Conservation (phyloP, 2,888 invertebrate genomes). For the Caenorhabditis sp. region DNA sequence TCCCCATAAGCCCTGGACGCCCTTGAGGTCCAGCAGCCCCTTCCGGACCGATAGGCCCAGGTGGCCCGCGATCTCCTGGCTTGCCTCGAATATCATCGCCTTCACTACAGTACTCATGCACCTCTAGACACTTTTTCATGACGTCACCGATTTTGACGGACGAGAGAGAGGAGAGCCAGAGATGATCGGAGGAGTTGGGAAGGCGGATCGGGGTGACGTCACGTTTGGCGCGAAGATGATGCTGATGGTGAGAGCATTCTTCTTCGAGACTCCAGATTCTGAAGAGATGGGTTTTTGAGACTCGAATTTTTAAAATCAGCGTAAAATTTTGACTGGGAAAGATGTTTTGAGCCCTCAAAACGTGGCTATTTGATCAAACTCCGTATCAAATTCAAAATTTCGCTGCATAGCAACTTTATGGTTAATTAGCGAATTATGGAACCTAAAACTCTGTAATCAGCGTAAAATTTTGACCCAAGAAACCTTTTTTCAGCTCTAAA, state of each 20-base stretch:
- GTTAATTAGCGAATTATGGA: not conserved
- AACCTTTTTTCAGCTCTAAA: not conserved
- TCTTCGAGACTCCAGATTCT: constrained; percentile 22
- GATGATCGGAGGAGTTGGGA: constrained; percentile 21
- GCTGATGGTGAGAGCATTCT: not conserved
- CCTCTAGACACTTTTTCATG: constrained; percentile 64
- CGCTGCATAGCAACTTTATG: not conserved
- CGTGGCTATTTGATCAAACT: not conserved
- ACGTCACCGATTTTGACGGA: constrained; percentile 62
- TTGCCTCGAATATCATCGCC: constrained; percentile 46
- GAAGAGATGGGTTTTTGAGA: not conserved
- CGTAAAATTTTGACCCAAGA: not conserved
- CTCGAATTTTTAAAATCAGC: constrained; percentile 73
- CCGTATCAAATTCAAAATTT: not conserved
- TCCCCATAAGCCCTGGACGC: constrained; percentile 51
- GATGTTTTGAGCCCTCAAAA: not conserved
- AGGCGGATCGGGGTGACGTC: constrained; percentile 3
- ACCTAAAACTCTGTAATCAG: not conserved
- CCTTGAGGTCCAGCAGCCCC: constrained; percentile 58
- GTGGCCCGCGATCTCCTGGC: constrained; percentile 47
- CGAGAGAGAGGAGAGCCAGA: constrained; percentile 58
- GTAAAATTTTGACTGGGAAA: not conserved
- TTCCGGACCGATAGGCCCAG: constrained; percentile 47
- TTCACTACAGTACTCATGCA: constrained; percentile 68
- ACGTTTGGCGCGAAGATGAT: constrained; percentile 13